phyloP scores from a whole-genome alignment of 2,888 invertebrate species.

The Matsumyia berberina region DNA sequence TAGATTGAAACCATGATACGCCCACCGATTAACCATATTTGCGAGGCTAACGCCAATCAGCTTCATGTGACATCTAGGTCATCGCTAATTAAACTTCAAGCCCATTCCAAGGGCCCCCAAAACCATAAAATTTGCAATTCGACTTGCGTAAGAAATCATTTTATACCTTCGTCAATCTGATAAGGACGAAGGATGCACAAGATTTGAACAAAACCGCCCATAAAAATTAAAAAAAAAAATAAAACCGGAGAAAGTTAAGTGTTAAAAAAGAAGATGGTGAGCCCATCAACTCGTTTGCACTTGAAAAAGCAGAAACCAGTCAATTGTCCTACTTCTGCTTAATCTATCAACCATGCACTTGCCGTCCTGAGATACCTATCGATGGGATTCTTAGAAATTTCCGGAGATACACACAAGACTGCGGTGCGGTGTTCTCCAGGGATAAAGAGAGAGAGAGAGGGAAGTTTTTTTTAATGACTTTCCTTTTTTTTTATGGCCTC shows the following conservation, averaged over 20 bases:
- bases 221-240: conserved; percentile 15
- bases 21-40: too few species aligned
- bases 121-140: too few species aligned
- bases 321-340: conserved; percentile 48
- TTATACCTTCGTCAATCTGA: too few species aligned
- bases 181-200: too few species aligned
- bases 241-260: conserved; percentile 39
- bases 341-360: conserved; percentile 62
- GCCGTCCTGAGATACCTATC: conserved; percentile 57
- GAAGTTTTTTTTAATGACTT: too few species aligned
- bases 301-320: conserved; percentile 33
- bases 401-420: neutral
- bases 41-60: too few species aligned
- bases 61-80: too few species aligned
- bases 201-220: too few species aligned
- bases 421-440: neutral
- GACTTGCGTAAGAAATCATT: too few species aligned
- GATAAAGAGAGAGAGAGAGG: neutral
- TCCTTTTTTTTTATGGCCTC: neutral
- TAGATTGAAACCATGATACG: too few species aligned
- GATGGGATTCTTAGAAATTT: conserved; percentile 42
- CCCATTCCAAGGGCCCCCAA: too few species aligned
- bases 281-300: conserved; percentile 34
- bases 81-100: too few species aligned
- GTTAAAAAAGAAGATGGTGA: conserved; percentile 30